Base-by-base conservation (phyloP, 2,888 invertebrate genomes). In the Ormia ochracea region DNA sequence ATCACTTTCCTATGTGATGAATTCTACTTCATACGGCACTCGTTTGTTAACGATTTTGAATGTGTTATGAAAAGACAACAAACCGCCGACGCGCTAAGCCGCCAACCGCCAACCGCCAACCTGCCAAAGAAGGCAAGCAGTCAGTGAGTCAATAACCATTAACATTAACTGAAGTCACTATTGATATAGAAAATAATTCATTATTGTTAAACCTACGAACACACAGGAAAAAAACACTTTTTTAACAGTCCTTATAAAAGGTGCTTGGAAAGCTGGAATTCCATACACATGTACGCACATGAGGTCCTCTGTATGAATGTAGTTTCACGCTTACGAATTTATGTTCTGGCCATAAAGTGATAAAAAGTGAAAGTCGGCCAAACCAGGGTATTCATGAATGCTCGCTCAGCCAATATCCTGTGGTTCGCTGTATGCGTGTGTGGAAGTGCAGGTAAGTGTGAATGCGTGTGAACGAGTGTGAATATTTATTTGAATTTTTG, bases 101-200 rank as follows among this genome's bases (percentile, higher is more conserved):
- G n/a, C n/a, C n/a, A n/a, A n/a, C n/a, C n/a, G n/a, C n/a, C n/a
- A n/a, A n/a, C n/a, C n/a, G n/a, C n/a, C n/a, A n/a, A n/a, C n/a
- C n/a, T n/a, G 23, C 23, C 43, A 43, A 6, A 48, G 21, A n/a
- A 31, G 23, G 7, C 17, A 38, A 33, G n/a, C n/a, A 38, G 38
- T 9, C 14, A 65, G 14, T 1, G 38, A 54, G 26, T 58, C 56
- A 63, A 69, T 63, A 70, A 58, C 14, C 56, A 70, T 77, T 43
- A 63, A 41, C 56, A 48, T 48, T 48, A 45, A 54, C 3, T 63
- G 23, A 52, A 66, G 79, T 68, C 72, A 50, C 31, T 72, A 68
- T 61, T 76, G 76, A 76, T 56, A 80, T 54, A 38, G 38, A 76
- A 72, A 68, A 26, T 68, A 61, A 80, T 80, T 68, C 72, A 80